Evolutionary conservation across 2,113 vertebrate genomes (phyloP).

Genomic region (Addax nasomaculatus): DNA sequence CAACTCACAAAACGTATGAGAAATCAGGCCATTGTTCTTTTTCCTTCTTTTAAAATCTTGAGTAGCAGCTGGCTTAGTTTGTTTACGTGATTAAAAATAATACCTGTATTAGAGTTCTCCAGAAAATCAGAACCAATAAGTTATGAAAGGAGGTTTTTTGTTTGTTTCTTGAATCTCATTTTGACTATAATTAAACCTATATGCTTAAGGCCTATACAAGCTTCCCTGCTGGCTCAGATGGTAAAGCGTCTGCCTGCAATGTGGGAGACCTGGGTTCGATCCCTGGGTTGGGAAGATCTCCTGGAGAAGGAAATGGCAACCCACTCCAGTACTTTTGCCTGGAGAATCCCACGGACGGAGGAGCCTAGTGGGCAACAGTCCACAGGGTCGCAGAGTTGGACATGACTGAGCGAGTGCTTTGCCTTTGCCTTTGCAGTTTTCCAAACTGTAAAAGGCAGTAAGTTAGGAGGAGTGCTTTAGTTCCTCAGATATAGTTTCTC

Average conservation of each 20-base stretch:
- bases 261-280: fast-evolving
- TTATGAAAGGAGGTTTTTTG: background rate
- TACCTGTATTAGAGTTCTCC: background rate
- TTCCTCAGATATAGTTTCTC: background rate
- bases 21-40: background rate
- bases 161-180: background rate
- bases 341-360: no score
- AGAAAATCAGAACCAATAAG: background rate
- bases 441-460: background rate
- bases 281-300: no score
- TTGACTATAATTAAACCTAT: background rate
- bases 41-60: background rate
- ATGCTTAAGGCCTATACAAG: no score
- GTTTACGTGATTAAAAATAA: background rate
- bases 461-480: background rate
- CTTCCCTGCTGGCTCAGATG: no score
- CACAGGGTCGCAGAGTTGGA: fast-evolving
- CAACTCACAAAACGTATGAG: background rate
- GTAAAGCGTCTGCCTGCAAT: no score
- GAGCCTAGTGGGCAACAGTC: no score
- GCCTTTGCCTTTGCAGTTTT: background rate
- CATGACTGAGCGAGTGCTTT: no score
- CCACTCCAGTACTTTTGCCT: no score
- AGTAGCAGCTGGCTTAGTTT: background rate
- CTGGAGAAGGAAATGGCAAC: no score